Evolutionary conservation across 2,113 vertebrate species (phyloP).

Genomic region (Anoura caudifer): DNA sequence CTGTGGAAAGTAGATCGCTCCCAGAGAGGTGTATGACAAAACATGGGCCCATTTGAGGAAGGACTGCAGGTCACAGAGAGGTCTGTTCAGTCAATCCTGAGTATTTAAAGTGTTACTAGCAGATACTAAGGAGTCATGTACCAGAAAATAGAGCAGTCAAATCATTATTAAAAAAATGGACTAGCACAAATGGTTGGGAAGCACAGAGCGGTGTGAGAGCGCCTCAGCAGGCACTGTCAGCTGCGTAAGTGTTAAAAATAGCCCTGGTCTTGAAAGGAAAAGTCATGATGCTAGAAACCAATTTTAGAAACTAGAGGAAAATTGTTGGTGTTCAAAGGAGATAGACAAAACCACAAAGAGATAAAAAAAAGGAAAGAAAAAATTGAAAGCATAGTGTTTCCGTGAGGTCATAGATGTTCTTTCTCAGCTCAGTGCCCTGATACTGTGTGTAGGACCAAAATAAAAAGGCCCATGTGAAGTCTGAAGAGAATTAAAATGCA

Average conservation of each 20-base stretch:
- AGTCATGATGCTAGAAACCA: slow-evolving; percentile 45
- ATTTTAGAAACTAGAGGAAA: slow-evolving; percentile 62
- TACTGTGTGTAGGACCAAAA: slow-evolving; percentile 51
- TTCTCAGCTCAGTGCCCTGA: slow-evolving; percentile 22
- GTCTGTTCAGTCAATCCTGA: background rate
- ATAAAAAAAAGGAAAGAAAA: slow-evolving; percentile 5
- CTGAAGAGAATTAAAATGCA: slow-evolving; percentile 77
- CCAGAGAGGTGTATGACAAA: background rate
- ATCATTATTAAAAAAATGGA: slow-evolving; percentile 28
- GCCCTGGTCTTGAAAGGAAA: background rate
- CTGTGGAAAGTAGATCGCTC: slow-evolving; percentile 61
- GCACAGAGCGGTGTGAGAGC: background rate
- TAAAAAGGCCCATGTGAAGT: slow-evolving; percentile 74
- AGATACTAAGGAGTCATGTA: background rate
- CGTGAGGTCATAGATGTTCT: slow-evolving; percentile 49
- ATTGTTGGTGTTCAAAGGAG: slow-evolving; percentile 39
- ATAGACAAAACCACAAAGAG: slow-evolving; percentile 4
- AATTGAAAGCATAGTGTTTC: background rate
- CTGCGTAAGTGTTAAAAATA: slow-evolving; percentile 63
- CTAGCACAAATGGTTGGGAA: slow-evolving; percentile 16
- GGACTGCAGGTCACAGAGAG: background rate
- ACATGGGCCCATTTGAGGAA: background rate
- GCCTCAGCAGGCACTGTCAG: background rate
- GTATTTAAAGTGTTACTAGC: background rate
- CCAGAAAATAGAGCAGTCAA: background rate